Conservation (phyloP, 2,797 vertebrate species). For the Phyllotis vaccarum region DNA sequence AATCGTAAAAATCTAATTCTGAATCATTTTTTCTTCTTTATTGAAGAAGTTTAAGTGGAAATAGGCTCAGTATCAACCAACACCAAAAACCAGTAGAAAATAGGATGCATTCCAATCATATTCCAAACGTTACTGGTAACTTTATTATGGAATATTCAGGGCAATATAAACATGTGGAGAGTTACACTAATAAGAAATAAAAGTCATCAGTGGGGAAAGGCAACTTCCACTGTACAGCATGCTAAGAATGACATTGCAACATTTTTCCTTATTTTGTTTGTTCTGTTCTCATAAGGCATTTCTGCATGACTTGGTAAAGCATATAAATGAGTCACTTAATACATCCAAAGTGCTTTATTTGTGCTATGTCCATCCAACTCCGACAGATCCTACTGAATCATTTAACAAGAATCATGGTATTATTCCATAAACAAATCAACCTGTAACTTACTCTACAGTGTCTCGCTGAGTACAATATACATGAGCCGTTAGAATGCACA, state of each 20-base stretch:
- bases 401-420: neutral
- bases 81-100: neutral
- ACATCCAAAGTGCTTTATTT: neutral
- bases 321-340: neutral
- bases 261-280: neutral
- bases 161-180: conserved; percentile 36
- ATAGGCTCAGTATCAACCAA: neutral
- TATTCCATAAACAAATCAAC: neutral
- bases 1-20: neutral
- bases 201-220: neutral
- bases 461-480: conserved; percentile 8
- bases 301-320: neutral
- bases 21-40: neutral
- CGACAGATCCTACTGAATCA: neutral
- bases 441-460: neutral
- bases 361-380: neutral
- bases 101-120: neutral
- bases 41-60: neutral
- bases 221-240: neutral
- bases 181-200: neutral
- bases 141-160: neutral
- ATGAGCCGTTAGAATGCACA: neutral
- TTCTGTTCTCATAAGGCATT: neutral
- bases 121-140: conserved; percentile 30
- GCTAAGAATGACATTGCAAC: neutral